Base-by-base conservation (phyloP, 2,113 vertebrate genomes). In the Engystomops pustulosus region DNA sequence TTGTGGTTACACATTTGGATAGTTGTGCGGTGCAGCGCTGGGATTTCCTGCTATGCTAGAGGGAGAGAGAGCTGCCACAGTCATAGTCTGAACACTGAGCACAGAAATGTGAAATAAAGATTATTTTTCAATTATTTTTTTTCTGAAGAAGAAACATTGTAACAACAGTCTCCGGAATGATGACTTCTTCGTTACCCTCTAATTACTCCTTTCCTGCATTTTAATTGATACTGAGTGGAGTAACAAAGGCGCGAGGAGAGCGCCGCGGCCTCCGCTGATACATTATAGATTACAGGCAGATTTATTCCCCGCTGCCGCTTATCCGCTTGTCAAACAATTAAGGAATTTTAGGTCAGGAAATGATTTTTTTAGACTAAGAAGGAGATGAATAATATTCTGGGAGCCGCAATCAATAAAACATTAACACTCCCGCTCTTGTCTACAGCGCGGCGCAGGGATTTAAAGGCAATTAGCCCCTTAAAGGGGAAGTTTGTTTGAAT, bases 351-450 rank as follows among this genome's bases (percentile, higher is more conserved):
- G 44, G 25, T 15, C 5, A 49, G 71, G 30, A 74, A 74, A 77
- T 77, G 30, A 76, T 20, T 53, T 20, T 53, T 20, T 53, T 17
- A 53, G 47, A 34, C 17, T n/a, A 53, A 76, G 74, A 27, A 10
- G 0, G 0, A 77, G 51, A 53, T 55, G 72, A 34, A 53, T 51
- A 9, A 4, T 20, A 6, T 76, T 36, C 30, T 53, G 49, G 0
- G n/a, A 23, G 49, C 11, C 11, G 3, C 18, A 38, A 53, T 77
- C 51, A 77, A 77, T 77, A 77, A 77, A 77, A 77, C 51, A 77
- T 77, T 58, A 74, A 49, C 15, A 15, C 30, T 32, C 44, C 45
- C 15, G 20, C 23, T 44, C 68, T 60, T 2, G 25, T 62, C 58
- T 62, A 15, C 25, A 15, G 17, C 1, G 12, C 15, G 25, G 25